Base-by-base conservation (phyloP, 2,113 vertebrate genomes). In the Chamaea fasciata region DNA sequence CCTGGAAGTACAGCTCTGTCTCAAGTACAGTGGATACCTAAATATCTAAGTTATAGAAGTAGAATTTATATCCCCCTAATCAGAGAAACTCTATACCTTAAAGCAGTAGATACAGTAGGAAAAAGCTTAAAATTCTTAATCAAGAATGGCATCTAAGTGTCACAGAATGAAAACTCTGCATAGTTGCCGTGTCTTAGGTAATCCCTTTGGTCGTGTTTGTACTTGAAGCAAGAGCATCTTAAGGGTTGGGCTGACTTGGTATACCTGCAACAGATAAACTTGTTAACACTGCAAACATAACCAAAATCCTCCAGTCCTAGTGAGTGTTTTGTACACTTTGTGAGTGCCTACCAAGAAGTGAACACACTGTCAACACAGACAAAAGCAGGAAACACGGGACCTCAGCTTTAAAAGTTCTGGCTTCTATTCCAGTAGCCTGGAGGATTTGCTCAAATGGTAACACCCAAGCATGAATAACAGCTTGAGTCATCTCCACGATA, bases 141-240 rank as follows among this genome's bases (percentile, higher is more conserved):
- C 65, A 69, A 73, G 46, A 77, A 83, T 2, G 10, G 49, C 68
- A 86, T 59, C 35, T n/a, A 50, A 49, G 64, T 73, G 64, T 90
- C 52, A 74, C 55, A 90, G 68, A 89, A 83, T 11, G 19, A 92
- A 90, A 92, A 81, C 37, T 71, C 42, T 13, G 4, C 55, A 44
- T 26, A 83, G 74, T 2, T 94, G 83, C 59, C 17, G 4, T 23
- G 33, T 78, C 85, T 96, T 86, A 78, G 24, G 56, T 89, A 93
- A 95, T 74, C 85, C 60, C 11, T 88, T 42, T 17, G 68, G 84
- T 92, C 94, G 0, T 95, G 95, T 94, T 83, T 59, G 49, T 85
- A 94, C 96, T 96, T 97, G 97, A 95, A 69, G n/a, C 31, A 78
- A 91, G 5, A 85, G 37, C 62, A 94, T 70, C 67, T 81, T 59